phyloP scores from a whole-genome alignment of 2,113 vertebrate genomes.

The Daphoenositta chrysoptera region DNA sequence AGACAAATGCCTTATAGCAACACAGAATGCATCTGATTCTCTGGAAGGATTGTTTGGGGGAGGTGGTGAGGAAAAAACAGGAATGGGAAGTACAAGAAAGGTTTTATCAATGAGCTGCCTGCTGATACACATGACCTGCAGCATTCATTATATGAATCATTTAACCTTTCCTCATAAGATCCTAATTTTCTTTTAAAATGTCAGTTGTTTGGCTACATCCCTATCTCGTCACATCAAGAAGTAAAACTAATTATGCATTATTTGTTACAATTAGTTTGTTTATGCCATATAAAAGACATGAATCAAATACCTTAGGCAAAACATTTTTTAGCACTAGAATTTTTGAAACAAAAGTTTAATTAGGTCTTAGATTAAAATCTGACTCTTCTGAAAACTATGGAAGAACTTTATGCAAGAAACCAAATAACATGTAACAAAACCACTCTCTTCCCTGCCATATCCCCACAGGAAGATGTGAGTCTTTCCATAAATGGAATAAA shows the following conservation, averaged over 20 bases:
- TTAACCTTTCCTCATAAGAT: not conserved
- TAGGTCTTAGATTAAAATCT: not conserved
- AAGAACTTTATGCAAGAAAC: not conserved
- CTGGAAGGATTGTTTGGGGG: not conserved
- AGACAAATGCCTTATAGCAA: not conserved
- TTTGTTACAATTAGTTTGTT: not conserved
- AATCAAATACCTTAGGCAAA: not conserved
- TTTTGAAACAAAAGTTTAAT: not conserved
- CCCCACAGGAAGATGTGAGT: not conserved
- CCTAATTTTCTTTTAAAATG: not conserved
- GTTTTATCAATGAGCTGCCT: not conserved
- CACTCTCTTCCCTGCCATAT: not conserved
- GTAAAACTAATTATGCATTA: not conserved
- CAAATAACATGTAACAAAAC: not conserved
- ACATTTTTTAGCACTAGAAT: not conserved
- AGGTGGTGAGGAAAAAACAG: not conserved
- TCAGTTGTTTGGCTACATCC: not conserved
- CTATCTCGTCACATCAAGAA: not conserved
- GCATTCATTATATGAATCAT: not conserved
- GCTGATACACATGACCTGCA: not conserved
- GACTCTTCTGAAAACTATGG: not conserved
- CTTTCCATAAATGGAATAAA: conserved; percentile 18
- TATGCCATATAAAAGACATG: not conserved
- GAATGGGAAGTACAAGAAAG: not conserved
- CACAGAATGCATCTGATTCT: not conserved